Evolutionary conservation across 2,888 invertebrate genomes (phyloP).

Genomic region (Polymixis lichenea): DNA sequence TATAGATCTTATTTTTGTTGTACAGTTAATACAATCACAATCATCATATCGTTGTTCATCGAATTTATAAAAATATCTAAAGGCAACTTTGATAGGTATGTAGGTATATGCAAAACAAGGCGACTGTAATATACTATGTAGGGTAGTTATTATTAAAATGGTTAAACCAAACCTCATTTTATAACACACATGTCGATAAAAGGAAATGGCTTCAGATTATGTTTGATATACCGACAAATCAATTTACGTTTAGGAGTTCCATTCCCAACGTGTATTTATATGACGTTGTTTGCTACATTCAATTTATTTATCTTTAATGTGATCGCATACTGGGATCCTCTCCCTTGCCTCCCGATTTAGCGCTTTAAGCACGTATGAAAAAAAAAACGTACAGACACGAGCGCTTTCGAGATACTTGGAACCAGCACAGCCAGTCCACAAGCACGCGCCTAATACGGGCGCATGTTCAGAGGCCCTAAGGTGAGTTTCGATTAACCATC

Average conservation of each 20-base stretch:
- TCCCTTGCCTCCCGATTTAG: not conserved
- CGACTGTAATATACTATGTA: no score
- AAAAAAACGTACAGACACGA: no score
- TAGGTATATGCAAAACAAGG: no score
- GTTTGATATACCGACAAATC: conserved; percentile 22
- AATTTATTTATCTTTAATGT: conserved; percentile 10
- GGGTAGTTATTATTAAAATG: conserved; percentile 6
- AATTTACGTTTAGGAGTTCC: conserved; percentile 13
- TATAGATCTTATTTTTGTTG: no score
- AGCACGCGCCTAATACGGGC: not conserved
- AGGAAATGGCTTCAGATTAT: conserved; percentile 18
- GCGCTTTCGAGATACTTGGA: not conserved
- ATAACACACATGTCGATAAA: conserved; percentile 3
- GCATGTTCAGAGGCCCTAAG: not conserved
- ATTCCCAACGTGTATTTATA: conserved; percentile 6
- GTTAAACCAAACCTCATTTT: conserved; percentile 17
- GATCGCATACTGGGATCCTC: not conserved
- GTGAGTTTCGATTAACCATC: no score
- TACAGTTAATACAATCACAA: no score
- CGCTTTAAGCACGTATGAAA: not conserved
- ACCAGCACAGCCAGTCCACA: no score
- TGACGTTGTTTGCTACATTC: conserved; percentile 14
- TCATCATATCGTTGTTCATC: no score
- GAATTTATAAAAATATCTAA: no score
- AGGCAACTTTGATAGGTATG: no score